phyloP scores from a whole-genome alignment of 1,140 invertebrate genomes.

The Yoshiicerus persimilis region DNA sequence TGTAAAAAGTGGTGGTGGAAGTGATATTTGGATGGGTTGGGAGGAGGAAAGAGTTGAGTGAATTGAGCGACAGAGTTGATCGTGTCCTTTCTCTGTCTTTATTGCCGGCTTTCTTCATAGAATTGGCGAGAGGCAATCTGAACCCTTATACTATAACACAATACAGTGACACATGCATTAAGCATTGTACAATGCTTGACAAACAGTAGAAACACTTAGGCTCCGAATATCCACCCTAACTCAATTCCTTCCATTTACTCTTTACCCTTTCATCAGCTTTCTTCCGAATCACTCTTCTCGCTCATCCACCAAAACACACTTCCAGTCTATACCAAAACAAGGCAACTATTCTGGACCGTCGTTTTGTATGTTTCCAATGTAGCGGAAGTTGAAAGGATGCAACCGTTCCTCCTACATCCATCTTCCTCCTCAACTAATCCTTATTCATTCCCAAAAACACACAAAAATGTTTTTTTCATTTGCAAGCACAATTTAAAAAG shows the following conservation, averaged over 20 bases:
- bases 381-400: background rate
- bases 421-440: background rate
- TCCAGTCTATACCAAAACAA: background rate
- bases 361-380: background rate
- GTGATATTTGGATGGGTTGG: background rate
- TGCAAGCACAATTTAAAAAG: no score
- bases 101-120: no score
- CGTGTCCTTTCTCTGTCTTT: background rate
- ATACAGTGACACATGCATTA: no score
- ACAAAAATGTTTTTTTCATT: no score
- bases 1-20: background rate
- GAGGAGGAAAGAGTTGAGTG: background rate
- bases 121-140: no score
- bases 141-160: no score
- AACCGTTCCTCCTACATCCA: background rate
- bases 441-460: background rate
- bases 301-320: background rate
- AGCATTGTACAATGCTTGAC: no score
- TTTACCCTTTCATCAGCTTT: no score
- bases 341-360: background rate
- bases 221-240: background rate
- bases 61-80: background rate
- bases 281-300: no score
- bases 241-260: no score
- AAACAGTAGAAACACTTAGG: background rate